Evolutionary conservation across 2,888 invertebrate genomes (phyloP).

Genomic region (Ophion costatus): DNA sequence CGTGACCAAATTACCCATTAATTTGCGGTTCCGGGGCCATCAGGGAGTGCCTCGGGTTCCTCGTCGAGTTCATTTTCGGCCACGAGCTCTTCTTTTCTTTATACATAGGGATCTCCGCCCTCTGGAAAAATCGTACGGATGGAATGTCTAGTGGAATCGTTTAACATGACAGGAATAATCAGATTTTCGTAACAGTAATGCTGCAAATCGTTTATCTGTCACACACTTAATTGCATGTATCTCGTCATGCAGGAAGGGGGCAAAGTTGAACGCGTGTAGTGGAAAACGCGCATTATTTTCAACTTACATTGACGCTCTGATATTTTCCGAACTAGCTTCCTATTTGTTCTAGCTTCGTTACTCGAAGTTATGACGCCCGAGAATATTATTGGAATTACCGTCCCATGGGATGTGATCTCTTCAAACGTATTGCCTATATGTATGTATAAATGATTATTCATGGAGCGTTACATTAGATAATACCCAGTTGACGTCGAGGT

Average conservation of each 20-base stretch:
- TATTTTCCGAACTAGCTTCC: too few relatives aligned
- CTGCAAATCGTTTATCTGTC: too few relatives aligned
- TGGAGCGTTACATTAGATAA: constrained; percentile 6
- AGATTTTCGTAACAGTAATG: not conserved
- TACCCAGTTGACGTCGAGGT: not conserved
- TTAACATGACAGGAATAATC: not conserved
- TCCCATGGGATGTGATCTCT: constrained; percentile 4
- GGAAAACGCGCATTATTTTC: not conserved
- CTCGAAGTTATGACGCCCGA: constrained; percentile 1
- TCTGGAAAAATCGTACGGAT: constrained; percentile 2
- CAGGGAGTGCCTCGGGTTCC: too few relatives aligned
- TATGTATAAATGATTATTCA: constrained; percentile 17
- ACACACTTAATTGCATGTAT: not conserved
- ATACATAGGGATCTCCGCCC: too few relatives aligned
- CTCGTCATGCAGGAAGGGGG: not conserved
- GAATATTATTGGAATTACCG: constrained; percentile 29
- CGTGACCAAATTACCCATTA: too few relatives aligned
- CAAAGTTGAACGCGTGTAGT: not conserved
- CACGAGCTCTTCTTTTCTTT: too few relatives aligned
- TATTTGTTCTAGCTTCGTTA: not conserved
- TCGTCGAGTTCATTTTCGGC: too few relatives aligned
- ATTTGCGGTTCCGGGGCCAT: too few relatives aligned
- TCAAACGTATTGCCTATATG: not conserved
- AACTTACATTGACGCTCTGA: not conserved
- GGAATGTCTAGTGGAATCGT: not conserved